Conservation (phyloP, 2,113 vertebrate genomes). For the Xenus cinereus region DNA sequence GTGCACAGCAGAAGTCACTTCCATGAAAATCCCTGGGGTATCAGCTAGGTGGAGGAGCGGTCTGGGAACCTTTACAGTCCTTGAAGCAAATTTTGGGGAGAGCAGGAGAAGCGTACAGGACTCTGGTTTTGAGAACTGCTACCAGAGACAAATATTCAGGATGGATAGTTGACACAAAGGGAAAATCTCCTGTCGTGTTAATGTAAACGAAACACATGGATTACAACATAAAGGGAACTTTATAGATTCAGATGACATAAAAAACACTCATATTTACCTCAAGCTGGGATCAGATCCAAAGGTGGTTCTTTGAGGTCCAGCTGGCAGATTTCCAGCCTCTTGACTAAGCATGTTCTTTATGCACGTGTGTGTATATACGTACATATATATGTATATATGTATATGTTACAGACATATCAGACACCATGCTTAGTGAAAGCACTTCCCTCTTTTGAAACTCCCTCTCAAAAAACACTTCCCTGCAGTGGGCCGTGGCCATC, state of each 20-base stretch:
- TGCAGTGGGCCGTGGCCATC: neutral
- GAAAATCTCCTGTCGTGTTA: neutral
- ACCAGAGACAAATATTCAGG: neutral
- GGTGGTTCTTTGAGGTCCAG: neutral
- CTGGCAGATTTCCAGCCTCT: neutral
- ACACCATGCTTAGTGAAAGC: neutral
- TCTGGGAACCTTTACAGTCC: neutral
- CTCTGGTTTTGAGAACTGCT: neutral
- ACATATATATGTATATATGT: no score
- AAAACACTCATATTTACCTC: neutral
- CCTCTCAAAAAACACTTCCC: accelerated
- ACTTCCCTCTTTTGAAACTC: neutral
- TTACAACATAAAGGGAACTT: neutral
- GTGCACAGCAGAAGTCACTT: neutral
- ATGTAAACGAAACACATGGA: accelerated
- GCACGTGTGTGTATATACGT: accelerated
- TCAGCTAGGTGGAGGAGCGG: neutral
- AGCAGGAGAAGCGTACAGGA: neutral
- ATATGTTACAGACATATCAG: neutral
- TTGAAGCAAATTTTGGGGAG: neutral
- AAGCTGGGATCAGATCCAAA: neutral
- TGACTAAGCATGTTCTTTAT: neutral
- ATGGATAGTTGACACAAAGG: neutral
- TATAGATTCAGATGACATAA: neutral
- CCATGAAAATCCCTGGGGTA: neutral